Conservation (phyloP, 2,113 vertebrate genomes). For the Mus musculus region GRCm39 chr5:45367501-45368000, state of each 20-base stretch:
- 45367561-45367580: background rate
- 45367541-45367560: background rate
- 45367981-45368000: background rate
- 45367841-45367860: background rate
- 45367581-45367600: background rate
- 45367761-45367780: background rate
- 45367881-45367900: background rate
- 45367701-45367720: background rate
- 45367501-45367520: background rate
- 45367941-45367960: conserved; percentile 33
- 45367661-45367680: background rate
- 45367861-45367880: background rate
- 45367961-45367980: conserved; percentile 32
- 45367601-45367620: background rate
- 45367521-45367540: background rate
- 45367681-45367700: background rate
- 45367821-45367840: background rate
- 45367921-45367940: background rate
- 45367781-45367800: background rate
- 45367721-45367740: background rate
- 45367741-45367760: background rate
- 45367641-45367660: conserved; percentile 27
- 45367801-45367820: background rate
- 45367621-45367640: background rate
- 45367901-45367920: conserved; percentile 16